phyloP scores from a whole-genome alignment of 37 sponge, comb jelly and placozoan genomes.

The Chondrilla cf. caribensis region DNA sequence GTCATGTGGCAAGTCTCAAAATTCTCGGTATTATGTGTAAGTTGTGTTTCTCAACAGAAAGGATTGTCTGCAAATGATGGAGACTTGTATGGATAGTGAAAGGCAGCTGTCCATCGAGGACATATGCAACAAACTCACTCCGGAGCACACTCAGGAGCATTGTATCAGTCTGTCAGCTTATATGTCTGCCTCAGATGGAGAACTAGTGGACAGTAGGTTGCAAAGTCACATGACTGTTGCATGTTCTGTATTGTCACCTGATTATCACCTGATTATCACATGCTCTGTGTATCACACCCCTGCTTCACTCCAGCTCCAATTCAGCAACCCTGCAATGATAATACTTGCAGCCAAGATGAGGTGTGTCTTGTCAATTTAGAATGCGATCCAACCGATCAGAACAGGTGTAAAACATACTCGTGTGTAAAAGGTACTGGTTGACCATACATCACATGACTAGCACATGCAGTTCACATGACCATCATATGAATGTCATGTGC shows the following conservation, averaged over 20 bases:
- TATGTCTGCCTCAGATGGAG: background rate
- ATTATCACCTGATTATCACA: background rate
- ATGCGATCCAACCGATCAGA: background rate
- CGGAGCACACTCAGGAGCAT: background rate
- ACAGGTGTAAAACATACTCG: background rate
- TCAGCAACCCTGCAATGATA: background rate
- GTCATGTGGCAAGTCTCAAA: too few relatives aligned
- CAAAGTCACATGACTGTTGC: background rate
- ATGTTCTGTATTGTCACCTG: background rate
- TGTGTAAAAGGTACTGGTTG: conserved; percentile 1
- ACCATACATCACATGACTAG: background rate
- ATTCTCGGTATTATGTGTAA: too few relatives aligned
- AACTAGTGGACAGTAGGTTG: background rate
- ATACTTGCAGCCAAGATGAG: background rate
- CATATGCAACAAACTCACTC: background rate
- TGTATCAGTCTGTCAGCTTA: background rate
- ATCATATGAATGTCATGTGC: background rate
- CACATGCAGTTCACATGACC: background rate
- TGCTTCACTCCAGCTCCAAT: background rate
- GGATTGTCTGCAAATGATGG: background rate
- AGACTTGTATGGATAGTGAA: background rate
- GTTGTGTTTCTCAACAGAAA: too few relatives aligned
- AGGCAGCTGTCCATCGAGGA: background rate
- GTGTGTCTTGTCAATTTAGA: background rate
- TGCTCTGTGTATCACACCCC: background rate